A percentile compares a stretch with the other conserved stretches of the same genome.
Evolutionary conservation across 2,888 invertebrate species (phyloP).

Genomic region (Arctia plantaginis): DNA sequence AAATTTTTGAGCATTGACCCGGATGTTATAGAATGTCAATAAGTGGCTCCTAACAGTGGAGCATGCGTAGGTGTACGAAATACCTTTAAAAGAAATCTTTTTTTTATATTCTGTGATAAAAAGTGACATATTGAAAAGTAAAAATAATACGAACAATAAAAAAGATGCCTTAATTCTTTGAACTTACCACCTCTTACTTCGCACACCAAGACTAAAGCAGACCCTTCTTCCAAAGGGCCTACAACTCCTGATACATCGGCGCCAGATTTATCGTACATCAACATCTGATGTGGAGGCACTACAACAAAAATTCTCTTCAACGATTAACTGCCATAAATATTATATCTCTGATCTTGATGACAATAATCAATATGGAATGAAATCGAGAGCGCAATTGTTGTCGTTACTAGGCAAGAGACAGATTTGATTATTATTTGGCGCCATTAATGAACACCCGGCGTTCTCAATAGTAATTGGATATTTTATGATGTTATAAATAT

Average conservation of each 20-base stretch:
- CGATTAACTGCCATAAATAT: constrained; percentile 23
- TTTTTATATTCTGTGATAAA: constrained; percentile 13
- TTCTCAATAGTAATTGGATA: constrained; percentile 69
- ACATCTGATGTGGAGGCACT: constrained; percentile 96
- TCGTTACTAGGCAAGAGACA: constrained; percentile 55
- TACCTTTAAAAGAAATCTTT: constrained; percentile 15
- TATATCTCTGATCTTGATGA: constrained; percentile 17
- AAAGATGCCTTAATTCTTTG: background rate
- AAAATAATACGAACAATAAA: background rate
- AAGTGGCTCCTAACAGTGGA: constrained; percentile 28
- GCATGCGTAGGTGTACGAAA: constrained; percentile 16
- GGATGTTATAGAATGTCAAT: constrained; percentile 41
- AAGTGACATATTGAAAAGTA: constrained; percentile 3
- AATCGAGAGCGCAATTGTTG: constrained; percentile 40
- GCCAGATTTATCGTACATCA: constrained; percentile 94
- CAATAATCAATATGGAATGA: constrained; percentile 43
- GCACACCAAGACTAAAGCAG: constrained; percentile 93
- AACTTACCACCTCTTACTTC: constrained; percentile 95
- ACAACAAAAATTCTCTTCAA: constrained; percentile 71
- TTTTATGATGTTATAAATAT: constrained; percentile 74
- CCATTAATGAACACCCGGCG: constrained; percentile 62
- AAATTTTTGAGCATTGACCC: constrained; percentile 55
- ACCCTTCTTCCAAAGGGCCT: constrained; percentile 93
- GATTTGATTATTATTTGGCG: constrained; percentile 72
- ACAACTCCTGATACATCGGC: constrained; percentile 92